Conservation (phyloP, 2,888 invertebrate genomes). For the Thecophora atra region DNA sequence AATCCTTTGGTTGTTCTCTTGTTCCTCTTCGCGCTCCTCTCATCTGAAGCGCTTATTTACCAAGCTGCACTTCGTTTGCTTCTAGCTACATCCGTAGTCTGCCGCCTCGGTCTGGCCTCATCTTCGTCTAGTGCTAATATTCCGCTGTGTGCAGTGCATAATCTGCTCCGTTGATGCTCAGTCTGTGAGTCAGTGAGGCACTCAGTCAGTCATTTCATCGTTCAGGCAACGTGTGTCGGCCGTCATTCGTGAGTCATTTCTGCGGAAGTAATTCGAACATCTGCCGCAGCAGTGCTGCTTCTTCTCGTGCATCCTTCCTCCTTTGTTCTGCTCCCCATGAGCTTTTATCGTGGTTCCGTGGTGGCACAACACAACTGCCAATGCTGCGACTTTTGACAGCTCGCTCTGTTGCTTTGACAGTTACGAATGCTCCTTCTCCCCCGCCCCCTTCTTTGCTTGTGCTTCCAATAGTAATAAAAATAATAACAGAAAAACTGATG, state of each 20-base stretch:
- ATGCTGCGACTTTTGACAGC: slow-evolving; percentile 34
- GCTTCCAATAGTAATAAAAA: slow-evolving; percentile 13
- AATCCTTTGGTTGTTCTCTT: slow-evolving; percentile 12
- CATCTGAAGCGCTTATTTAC: neutral
- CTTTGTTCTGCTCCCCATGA: neutral
- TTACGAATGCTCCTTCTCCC: neutral
- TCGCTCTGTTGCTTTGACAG: slow-evolving; percentile 18
- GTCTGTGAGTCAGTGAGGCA: neutral
- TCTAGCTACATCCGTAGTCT: too few relatives aligned
- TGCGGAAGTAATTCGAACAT: slow-evolving; percentile 9
- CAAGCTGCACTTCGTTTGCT: slow-evolving; percentile 4
- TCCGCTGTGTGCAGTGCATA: neutral
- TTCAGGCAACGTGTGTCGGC: neutral
- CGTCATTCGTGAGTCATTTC: neutral
- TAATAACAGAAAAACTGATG: neutral
- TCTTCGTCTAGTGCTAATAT: neutral
- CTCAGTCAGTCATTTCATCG: neutral
- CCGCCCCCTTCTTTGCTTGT: neutral
- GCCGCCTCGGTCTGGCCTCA: too few relatives aligned
- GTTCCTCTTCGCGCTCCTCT: neutral
- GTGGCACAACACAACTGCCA: slow-evolving; percentile 24
- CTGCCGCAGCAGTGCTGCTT: neutral
- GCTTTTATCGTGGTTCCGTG: slow-evolving; percentile 28
- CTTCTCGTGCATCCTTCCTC: neutral
- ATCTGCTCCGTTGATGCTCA: neutral